A percentile compares a stretch with the other conserved stretches of the same genome.
Conservation (phyloP, 2,888 invertebrate species). For the Tetheella fluctuosa region DNA sequence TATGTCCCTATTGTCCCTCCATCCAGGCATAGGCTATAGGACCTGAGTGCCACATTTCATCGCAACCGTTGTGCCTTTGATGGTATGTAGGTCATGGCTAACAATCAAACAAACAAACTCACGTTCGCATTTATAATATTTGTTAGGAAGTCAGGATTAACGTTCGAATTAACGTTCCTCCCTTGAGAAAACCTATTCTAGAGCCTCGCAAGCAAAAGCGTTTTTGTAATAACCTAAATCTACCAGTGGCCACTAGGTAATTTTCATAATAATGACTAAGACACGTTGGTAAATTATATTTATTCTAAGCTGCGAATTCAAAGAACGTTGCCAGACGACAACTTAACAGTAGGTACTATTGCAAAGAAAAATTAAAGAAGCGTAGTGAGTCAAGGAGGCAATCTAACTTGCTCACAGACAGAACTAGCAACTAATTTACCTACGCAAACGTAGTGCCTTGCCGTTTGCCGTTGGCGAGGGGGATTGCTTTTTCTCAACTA, state of each 20-base stretch:
- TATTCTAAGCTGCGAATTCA: conserved; percentile 20
- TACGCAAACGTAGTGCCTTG: conserved; percentile 52
- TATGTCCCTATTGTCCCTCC: too few species aligned
- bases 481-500: conserved; percentile 59
- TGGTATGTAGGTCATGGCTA: too few species aligned
- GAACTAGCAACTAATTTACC: conserved; percentile 68
- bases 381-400: conserved; percentile 55
- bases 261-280: neutral
- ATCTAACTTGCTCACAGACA: conserved; percentile 70
- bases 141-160: too few species aligned
- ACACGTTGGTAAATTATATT: conserved; percentile 14
- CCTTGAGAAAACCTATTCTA: too few species aligned
- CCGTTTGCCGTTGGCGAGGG: conserved; percentile 37
- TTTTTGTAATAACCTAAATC: too few species aligned
- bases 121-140: too few species aligned
- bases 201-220: too few species aligned
- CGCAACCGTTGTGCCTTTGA: too few species aligned
- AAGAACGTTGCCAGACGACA: conserved; percentile 9
- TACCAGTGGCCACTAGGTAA: neutral
- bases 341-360: conserved; percentile 11
- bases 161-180: too few species aligned
- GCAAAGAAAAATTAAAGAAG: conserved; percentile 55
- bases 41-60: too few species aligned
- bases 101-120: too few species aligned
- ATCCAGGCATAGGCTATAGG: too few species aligned